Conservation (phyloP, 2,113 vertebrate genomes). For the Lethenteron reissneri region DNA sequence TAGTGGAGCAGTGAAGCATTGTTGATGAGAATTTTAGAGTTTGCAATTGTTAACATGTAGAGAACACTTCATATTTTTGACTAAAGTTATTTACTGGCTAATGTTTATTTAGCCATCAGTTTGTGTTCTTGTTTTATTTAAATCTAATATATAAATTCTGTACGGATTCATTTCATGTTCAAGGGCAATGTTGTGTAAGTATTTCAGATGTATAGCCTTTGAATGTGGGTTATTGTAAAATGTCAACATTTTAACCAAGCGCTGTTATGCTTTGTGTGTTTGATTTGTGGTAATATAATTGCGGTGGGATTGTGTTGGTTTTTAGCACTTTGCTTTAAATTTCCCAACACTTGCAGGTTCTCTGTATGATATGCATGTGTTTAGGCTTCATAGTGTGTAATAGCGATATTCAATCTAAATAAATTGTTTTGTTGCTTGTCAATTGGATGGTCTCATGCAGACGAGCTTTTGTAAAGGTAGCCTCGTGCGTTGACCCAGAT, state of each 20-base stretch:
- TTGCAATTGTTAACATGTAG: not conserved
- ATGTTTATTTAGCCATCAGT: too few relatives aligned
- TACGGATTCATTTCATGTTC: not conserved
- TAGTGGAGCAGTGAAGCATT: not conserved
- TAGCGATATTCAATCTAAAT: too few relatives aligned
- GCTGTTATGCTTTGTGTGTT: not conserved
- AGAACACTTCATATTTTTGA: not conserved
- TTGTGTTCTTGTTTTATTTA: too few relatives aligned
- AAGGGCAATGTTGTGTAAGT: constrained; percentile 6
- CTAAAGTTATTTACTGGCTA: not conserved
- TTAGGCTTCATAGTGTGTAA: not conserved
- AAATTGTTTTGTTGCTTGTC: too few relatives aligned
- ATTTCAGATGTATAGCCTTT: constrained; percentile 5
- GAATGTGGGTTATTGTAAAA: constrained; percentile 4
- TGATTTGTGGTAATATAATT: constrained; percentile 1
- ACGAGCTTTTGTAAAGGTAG: too few relatives aligned
- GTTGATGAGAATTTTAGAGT: not conserved
- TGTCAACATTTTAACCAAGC: constrained; percentile 1
- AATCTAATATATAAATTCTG: not conserved
- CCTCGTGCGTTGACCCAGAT: too few relatives aligned
- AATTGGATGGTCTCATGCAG: too few relatives aligned
- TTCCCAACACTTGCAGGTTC: not conserved
- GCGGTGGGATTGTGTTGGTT: too few relatives aligned
- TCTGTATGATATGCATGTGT: constrained; percentile 6
- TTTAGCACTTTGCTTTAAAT: not conserved